Base-by-base conservation (phyloP, 2,888 invertebrate species). In the Ennomos fuscantarius region DNA sequence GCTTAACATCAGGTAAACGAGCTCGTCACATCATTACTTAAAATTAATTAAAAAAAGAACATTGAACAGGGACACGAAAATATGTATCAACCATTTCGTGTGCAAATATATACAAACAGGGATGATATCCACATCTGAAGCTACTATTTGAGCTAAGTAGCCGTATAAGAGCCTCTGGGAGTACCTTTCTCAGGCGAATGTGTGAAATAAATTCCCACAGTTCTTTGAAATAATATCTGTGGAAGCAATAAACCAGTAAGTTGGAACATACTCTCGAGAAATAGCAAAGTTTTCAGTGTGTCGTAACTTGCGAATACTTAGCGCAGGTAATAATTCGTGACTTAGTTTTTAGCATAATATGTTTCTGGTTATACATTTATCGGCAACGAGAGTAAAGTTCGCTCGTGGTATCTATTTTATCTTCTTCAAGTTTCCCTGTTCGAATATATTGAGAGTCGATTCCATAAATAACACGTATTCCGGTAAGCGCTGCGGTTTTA, bases 161-260 rank as follows among this genome's bases (percentile, higher is more conserved):
- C 81, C 82, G 80, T 86, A 83, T 85, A 83, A 86, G 79, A 82
- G 69, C 87, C 83, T 80, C 76, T 72, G 86, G 87, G 89, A 90
- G 82, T 82, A 85, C 84, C 79, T 81, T 77, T 76, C 79, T 76
- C 79, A 81, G 80, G 80, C 81, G 81, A 82, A 84, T 81, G 80
- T 78, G 81, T 71, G 77, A 80, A 86, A 89, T 87, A 89, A 87
- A 89, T 89, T 89, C 81, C 63, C 52, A 62, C 84, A 86, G 82
- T 88, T 87, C 89, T 87, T 86, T 88, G 89, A 91, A 88, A 91
- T 91, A 90, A 90, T 89, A 89, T 89, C 86, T 84, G 78, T 71
- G 75, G 75, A 84, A 84, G 89, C 86, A 84, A 90, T 91, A 91
- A 91, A 90, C 86, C 86, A 83, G 84, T 78, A 89, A 89, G 86